A percentile compares a stretch with the other conserved stretches of the same genome.
Evolutionary conservation across 2,797 vertebrate genomes (phyloP).

Genomic region (Sarcoramphus papa): DNA sequence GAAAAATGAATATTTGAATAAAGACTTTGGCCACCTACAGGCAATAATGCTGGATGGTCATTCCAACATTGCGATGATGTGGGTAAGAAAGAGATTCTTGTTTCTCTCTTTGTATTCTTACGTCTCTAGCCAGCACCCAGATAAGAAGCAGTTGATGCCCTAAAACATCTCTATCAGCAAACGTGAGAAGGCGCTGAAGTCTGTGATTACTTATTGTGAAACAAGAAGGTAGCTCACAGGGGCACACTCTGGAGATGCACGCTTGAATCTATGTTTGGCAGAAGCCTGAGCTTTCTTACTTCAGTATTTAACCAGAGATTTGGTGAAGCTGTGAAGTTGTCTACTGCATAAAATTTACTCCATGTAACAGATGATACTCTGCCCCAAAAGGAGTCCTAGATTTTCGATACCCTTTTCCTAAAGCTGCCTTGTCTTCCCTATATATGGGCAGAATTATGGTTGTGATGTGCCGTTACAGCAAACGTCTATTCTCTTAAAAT

Average conservation of each 20-base stretch:
- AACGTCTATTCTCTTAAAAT: not conserved
- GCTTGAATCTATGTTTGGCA: not conserved
- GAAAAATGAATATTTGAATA: not conserved
- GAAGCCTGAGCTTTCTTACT: not conserved
- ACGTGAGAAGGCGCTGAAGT: not conserved
- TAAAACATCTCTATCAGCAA: not conserved
- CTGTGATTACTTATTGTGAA: not conserved
- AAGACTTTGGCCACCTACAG: not conserved
- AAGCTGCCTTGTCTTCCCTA: not conserved
- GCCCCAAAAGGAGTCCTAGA: not conserved
- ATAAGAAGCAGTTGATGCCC: not conserved
- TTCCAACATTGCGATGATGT: not conserved
- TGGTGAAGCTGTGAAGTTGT: not conserved
- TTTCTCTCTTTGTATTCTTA: not conserved
- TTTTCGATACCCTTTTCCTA: not conserved
- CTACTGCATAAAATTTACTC: not conserved
- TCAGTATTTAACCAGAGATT: not conserved
- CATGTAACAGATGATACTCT: not conserved
- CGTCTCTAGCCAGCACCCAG: not conserved
- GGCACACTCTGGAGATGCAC: not conserved
- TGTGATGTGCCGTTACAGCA: not conserved
- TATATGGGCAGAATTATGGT: not conserved
- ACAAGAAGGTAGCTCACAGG: not conserved
- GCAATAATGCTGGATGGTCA: not conserved
- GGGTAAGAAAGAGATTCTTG: not conserved